Conservation (phyloP, 2,113 vertebrate genomes). For the Coracopsis vasa region DNA sequence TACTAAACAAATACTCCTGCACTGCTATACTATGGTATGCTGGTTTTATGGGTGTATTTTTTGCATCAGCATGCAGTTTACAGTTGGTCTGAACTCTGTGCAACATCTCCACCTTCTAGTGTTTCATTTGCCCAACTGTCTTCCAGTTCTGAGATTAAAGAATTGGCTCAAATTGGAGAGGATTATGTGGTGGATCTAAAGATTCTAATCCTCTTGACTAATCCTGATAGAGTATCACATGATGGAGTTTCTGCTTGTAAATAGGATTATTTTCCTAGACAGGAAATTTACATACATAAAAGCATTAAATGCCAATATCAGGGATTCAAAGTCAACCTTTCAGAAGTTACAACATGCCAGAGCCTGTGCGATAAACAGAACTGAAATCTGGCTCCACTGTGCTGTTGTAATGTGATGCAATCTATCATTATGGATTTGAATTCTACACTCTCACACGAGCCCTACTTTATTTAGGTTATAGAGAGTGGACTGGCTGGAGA, state of each 20-base stretch:
- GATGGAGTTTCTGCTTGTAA: slow-evolving; percentile 37
- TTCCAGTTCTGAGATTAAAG: not conserved
- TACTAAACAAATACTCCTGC: not conserved
- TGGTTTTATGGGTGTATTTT: rapidly evolving
- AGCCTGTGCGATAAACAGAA: not conserved
- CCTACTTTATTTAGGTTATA: not conserved
- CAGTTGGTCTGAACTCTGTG: not conserved
- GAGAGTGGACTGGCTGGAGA: not conserved
- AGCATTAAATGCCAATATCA: not conserved
- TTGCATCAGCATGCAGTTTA: not conserved
- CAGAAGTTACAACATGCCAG: not conserved
- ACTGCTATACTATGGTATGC: not conserved
- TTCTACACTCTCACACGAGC: not conserved
- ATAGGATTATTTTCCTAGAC: slow-evolving; percentile 51
- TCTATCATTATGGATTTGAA: not conserved
- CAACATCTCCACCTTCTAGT: not conserved
- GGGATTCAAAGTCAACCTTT: not conserved
- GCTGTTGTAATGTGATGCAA: not conserved
- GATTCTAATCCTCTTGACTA: slow-evolving; percentile 27
- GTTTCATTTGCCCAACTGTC: not conserved
- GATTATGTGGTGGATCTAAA: slow-evolving; percentile 1
- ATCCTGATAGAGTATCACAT: slow-evolving; percentile 32
- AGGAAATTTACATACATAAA: not conserved
- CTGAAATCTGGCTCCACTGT: not conserved
- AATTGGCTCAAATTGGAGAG: not conserved